These are phyloP conservation scores for Aplocera efformata DNA, from an alignment of 2,888 invertebrate genomes.

Conservation along the genomic window DNA sequence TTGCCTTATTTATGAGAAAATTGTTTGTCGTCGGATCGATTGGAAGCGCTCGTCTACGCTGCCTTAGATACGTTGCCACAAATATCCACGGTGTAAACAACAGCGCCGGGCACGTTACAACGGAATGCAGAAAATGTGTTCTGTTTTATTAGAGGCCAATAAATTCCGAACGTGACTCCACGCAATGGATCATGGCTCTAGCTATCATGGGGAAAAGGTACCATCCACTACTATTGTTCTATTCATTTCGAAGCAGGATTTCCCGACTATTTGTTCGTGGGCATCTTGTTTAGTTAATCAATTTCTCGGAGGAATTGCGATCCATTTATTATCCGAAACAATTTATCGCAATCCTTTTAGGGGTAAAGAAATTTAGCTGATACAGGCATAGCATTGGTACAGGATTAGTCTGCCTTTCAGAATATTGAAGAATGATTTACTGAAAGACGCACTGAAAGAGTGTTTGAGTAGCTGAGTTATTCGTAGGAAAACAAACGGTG, in stretches of 20 bases:
- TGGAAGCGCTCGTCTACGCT: no score
- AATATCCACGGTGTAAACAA: slow-evolving; percentile 1
- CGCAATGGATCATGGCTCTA: slow-evolving; percentile 48
- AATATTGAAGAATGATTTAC: no score
- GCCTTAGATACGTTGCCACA: no score
- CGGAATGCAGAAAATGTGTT: slow-evolving; percentile 69
- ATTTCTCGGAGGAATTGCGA: background rate
- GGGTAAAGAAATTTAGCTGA: no score
- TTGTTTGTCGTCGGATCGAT: no score
- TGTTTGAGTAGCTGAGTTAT: no score
- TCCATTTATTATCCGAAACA: slow-evolving; percentile 2
- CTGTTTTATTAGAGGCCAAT: slow-evolving; percentile 71
- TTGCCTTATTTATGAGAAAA: no score
- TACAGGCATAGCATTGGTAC: no score
- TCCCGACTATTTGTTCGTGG: background rate
- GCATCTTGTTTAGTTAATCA: slow-evolving; percentile 2
- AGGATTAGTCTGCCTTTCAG: no score
- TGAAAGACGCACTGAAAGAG: no score
- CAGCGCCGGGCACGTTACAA: slow-evolving; percentile 37
- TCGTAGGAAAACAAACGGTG: no score
- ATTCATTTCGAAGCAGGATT: slow-evolving; percentile 3
- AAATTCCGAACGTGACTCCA: slow-evolving; percentile 67
- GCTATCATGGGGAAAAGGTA: slow-evolving; percentile 38
- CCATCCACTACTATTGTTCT: slow-evolving; percentile 1
- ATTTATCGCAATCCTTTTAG: background rate